These are phyloP conservation scores for Otus sunia DNA, from an alignment of 2,113 vertebrate species.

Conservation along the genomic window DNA sequence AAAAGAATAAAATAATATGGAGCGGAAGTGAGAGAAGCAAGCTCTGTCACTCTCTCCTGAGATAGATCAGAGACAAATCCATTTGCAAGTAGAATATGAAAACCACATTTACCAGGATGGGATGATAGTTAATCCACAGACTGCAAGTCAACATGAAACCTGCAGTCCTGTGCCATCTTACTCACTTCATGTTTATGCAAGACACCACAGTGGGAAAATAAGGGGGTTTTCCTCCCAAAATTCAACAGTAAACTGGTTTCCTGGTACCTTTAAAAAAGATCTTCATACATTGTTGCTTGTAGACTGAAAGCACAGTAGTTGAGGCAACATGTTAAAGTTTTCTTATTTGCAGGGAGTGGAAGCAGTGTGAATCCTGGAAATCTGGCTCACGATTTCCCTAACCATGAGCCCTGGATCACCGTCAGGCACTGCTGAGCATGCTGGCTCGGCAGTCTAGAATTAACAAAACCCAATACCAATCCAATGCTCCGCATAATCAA, in stretches of 20 bases:
- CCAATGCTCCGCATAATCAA: background rate
- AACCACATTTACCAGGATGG: background rate
- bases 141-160: background rate
- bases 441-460: no score
- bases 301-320: no score
- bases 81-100: background rate
- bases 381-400: background rate
- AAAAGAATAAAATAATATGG: background rate
- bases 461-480: background rate
- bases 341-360: background rate
- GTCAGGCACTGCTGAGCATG: rapidly evolving
- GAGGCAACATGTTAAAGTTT: background rate
- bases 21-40: background rate
- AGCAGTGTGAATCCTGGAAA: background rate
- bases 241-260: background rate
- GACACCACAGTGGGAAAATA: background rate
- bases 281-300: rapidly evolving
- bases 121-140: background rate
- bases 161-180: background rate
- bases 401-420: background rate
- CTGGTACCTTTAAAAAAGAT: background rate
- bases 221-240: rapidly evolving
- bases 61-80: background rate
- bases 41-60: background rate
- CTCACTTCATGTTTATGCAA: background rate